Conservation (phyloP, 1,140 invertebrate species). For the Sipha flava region DNA sequence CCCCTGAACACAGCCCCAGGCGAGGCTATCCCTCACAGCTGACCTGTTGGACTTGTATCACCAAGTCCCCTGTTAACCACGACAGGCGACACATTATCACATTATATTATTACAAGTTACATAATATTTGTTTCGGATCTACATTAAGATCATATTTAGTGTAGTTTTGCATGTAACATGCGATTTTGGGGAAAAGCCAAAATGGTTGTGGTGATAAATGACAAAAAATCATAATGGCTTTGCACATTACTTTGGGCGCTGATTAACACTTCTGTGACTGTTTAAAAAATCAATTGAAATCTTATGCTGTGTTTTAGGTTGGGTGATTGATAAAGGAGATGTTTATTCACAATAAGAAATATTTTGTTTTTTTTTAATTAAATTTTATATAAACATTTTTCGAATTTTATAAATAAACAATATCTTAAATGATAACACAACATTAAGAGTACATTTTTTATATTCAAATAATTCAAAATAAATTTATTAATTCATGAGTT, state of each 20-base stretch:
- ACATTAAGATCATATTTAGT: not conserved
- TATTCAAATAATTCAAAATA: not conserved
- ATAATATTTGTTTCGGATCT: conserved; percentile 21
- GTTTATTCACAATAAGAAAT: not conserved
- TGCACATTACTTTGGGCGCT: conserved; percentile 21
- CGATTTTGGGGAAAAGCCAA: conserved; percentile 19
- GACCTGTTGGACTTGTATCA: conserved; percentile 34
- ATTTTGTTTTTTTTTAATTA: not conserved
- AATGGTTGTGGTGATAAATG: conserved; percentile 25
- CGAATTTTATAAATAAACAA: conserved; percentile 13
- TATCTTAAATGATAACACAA: not conserved
- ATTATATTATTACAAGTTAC: conserved; percentile 28
- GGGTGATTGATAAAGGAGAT: conserved; percentile 20
- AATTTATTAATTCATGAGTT: not conserved
- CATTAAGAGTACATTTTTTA: not conserved
- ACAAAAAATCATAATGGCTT: conserved; percentile 20
- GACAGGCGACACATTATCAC: conserved; percentile 33
- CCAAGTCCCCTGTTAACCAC: conserved; percentile 34
- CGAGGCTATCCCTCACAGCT: conserved; percentile 34
- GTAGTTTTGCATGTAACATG: conserved; percentile 30
- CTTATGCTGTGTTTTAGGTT: conserved; percentile 24
- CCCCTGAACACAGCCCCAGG: conserved; percentile 32
- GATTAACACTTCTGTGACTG: conserved; percentile 25
- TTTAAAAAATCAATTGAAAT: conserved; percentile 12
- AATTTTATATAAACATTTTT: conserved; percentile 3